These are phyloP conservation scores for Stenopsyche tienmushanensis DNA, from an alignment of 1,140 invertebrate species.

Conservation along the genomic window DNA sequence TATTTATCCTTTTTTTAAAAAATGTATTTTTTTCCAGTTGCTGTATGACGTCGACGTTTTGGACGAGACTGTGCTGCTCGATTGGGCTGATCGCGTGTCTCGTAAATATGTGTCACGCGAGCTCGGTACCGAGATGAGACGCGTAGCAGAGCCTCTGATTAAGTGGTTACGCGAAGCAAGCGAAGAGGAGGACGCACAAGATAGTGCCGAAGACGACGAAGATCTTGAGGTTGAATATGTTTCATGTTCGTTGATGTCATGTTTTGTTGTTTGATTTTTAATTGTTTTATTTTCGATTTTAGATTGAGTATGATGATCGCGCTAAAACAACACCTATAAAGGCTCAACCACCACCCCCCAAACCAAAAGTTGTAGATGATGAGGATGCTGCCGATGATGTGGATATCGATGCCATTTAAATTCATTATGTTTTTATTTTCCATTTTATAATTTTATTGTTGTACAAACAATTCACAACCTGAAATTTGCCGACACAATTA, in stretches of 20 bases:
- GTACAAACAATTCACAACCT: too few species aligned
- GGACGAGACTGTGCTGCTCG: constrained; percentile 90
- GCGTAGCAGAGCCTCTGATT: constrained; percentile 89
- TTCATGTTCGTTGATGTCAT: too few species aligned
- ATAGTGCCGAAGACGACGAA: constrained; percentile 69
- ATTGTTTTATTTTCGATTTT: constrained; percentile 35
- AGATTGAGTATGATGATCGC: constrained; percentile 88
- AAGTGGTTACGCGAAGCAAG: constrained; percentile 97
- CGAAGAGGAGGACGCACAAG: constrained; percentile 80
- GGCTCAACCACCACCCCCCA: constrained; percentile 57
- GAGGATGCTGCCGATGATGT: constrained; percentile 78
- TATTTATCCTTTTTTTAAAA: constrained; percentile 17
- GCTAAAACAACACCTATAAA: constrained; percentile 74
- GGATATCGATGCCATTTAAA: constrained; percentile 91
- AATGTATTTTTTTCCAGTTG: constrained; percentile 56
- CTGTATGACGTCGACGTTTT: constrained; percentile 95
- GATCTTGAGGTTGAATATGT: constrained; percentile 52
- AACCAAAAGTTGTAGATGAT: constrained; percentile 64
- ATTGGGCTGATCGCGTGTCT: constrained; percentile 91
- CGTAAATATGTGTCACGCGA: constrained; percentile 94
- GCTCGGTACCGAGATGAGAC: constrained; percentile 88
- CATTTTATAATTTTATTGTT: too few species aligned
- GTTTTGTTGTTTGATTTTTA: too few species aligned
- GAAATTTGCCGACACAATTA: too few species aligned
- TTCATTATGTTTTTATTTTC: constrained; percentile 22